Conservation (phyloP, 2,113 vertebrate genomes). For the Microtus oregoni region DNA sequence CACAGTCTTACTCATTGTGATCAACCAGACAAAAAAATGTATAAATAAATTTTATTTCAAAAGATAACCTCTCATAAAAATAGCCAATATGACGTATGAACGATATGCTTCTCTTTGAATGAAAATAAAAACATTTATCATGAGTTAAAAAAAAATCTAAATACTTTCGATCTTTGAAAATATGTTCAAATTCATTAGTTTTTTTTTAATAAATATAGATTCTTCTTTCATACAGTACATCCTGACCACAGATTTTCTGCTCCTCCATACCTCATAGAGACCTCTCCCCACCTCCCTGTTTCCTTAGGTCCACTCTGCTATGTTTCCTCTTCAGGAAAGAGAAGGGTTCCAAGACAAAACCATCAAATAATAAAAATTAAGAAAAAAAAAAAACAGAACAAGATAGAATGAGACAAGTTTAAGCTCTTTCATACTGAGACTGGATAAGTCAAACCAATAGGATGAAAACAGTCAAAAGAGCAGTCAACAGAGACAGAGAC, state of each 20-base stretch:
- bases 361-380: rapidly evolving
- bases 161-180: not conserved
- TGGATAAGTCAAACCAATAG: not conserved
- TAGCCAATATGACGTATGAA: not conserved
- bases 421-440: no score
- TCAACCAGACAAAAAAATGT: not conserved
- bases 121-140: not conserved
- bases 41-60: not conserved
- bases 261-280: no score
- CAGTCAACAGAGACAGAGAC: no score
- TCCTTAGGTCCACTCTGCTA: rapidly evolving
- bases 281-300: not conserved
- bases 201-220: not conserved
- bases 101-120: not conserved
- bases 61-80: not conserved
- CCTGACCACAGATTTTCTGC: not conserved
- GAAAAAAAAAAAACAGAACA: not conserved
- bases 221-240: not conserved
- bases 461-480: not conserved
- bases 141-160: not conserved
- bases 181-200: not conserved
- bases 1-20: not conserved
- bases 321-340: not conserved
- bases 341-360: not conserved
- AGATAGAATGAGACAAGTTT: not conserved